Evolutionary conservation across 2,888 invertebrate species (phyloP), one percentile per base, ranked within the genome.

Genomic region (Cerastis leucographa): DNA sequence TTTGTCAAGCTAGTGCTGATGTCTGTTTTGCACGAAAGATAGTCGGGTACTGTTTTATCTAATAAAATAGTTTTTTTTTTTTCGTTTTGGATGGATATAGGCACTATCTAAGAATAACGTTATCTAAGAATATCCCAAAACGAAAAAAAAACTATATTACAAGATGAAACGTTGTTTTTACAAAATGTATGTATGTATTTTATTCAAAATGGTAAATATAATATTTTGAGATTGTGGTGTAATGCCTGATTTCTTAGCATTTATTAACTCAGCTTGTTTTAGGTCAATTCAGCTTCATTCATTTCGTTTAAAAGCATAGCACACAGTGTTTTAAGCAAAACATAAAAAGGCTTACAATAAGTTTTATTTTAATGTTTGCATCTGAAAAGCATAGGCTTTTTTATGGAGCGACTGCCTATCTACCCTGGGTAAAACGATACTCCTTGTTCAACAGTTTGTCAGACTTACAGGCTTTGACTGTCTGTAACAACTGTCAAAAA

Each of bases 1-100:
- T 71, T 44, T 49, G n/a, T 25, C 17, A 49, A 42, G 7, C 22
- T 44, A 65, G 19, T 46, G 29, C 44, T 46, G 65, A 66, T 66
- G 71, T 54, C 17, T 8, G 22, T 70, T 78, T 61, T 49, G 65
- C 66, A 56, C 25, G 49, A 70, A 25, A 67, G 0, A 44, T 62
- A 56, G 25, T 46, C 4, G 2, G 14, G 35, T 74, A 19, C 14
- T 25, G 17, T 56, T 40, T 64, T 6, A 29, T 74, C 1, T 68
- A 42, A 22, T 14, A 25, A 42, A 56, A 64, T 49, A 17, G 29
- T 35, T 35, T 51, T 25, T n/a, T 42, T 61, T 56, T 46, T 70
- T 29, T 54, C 11, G 42, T 25, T 40, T 62, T 76, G 25, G 0
- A 1, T 14, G 11, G 35, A 14, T 19, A 14, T 19, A 49, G 2